Evolutionary conservation across 2,113 vertebrate species (phyloP), one percentile per base, ranked within the genome.

Genomic region (Strigops habroptila): DNA sequence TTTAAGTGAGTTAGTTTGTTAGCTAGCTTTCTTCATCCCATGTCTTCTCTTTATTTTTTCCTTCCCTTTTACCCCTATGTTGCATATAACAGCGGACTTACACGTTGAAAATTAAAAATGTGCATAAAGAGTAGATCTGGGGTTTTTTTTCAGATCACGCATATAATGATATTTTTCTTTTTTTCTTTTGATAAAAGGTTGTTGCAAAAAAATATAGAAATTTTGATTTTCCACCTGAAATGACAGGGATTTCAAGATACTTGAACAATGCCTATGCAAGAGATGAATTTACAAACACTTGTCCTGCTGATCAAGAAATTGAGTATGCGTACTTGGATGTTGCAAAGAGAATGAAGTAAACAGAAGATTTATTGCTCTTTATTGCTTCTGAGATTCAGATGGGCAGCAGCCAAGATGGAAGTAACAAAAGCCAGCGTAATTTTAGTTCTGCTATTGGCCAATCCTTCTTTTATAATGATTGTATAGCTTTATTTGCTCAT

Each of bases 251-350:
- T 83, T 99, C 98, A 95, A 97, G 99, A 89, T 99, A 99, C 95
- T 95, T 99, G 95, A 98, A 98, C 92, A 97, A 97, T 10, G 99
- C 99, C 3, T 99, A 99, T 12, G 96, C 98, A 65, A 98, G 98
- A 97, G 98, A 99, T 64, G 99, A 99, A 96, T 99, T 99, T 97
- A 99, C 97, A 96, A 99, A 98, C 95, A 99, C 99, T 23, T 99
- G 99, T 73, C 99, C 99, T 5, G 98, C 98, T 2, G 98, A 99
- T 91, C 97, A 97, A 67, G 99, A 99, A 98, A 99, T 99, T 4
- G 98, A 99, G 52, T 98, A 98, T 3, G 99, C 99, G 0, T 99
- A 99, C 69, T 60, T 99, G 87, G 98, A 99, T 69, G 99, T 99
- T 19, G 99, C 99, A 31, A 99, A 99, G 88, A 98, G 97, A 87